Base-by-base conservation (phyloP, 2,113 vertebrate species). In the Bambusicola thoracicus region DNA sequence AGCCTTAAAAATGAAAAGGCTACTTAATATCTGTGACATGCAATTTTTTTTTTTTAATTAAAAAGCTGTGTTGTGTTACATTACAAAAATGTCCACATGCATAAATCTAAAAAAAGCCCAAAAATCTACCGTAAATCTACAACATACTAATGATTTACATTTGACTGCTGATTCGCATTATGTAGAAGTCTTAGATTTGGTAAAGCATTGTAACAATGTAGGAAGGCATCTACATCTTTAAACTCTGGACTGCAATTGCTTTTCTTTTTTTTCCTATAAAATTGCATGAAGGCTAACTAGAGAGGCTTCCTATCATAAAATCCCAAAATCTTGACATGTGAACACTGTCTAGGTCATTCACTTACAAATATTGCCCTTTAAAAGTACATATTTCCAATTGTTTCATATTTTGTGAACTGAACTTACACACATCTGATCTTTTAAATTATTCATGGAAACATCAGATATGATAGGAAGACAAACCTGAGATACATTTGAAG, bases 401-500 rank as follows among this genome's bases (percentile, higher is more conserved):
- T 56, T 97, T 82, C 93, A 40, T 76, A 88, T 84, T 91, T 90
- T 85, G 82, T 87, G 96, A 95, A 96, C 89, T 55, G 73, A 94
- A 96, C 90, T 87, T 95, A 90, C 89, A 92, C 32, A 95, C 89
- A 86, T 95, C 96, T 96, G 94, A 96, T 91, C 93, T 95, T 62
- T 91, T 93, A 84, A 89, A 90, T 97, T 87, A 92, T 93, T 97
- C 94, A 92, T 73, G 91, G 95, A 98, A 97, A 97, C 93, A 96
- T 81, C 94, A 98, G 98, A 98, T 97, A 98, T 98, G 98, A 98
- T 97, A 99, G 99, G 99, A 99, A 99, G 99, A 99, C 99, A 93
- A 98, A 98, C 98, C 98, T 99, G 98, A 99, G 98, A 98, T 98
- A 98, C 98, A 98, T 98, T 98, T 98, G 98, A 98, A 98, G 98